phyloP scores from a whole-genome alignment of 2,797 vertebrate genomes.

The Etheostoma nigrum region DNA sequence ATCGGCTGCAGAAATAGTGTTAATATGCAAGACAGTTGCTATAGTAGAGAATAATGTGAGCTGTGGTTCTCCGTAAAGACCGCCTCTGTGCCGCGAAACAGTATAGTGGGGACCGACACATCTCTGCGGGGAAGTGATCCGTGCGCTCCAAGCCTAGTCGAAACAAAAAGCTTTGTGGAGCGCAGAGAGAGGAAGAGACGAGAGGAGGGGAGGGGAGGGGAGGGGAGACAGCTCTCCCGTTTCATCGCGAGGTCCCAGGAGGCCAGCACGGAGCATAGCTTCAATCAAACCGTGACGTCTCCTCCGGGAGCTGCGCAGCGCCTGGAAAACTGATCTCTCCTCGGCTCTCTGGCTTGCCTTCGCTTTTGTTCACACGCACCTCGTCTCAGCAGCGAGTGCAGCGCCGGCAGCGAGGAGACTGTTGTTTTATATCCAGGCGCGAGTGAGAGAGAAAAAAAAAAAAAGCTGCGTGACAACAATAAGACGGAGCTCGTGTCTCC shows the following conservation, averaged over 20 bases:
- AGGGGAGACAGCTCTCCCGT: slow-evolving; percentile 74
- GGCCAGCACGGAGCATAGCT: slow-evolving; percentile 83
- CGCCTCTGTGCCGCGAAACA: slow-evolving; percentile 33
- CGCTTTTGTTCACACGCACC: slow-evolving; percentile 82
- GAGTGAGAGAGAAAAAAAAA: slow-evolving; percentile 15
- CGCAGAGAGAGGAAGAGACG: slow-evolving; percentile 58
- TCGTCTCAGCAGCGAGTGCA: slow-evolving; percentile 67
- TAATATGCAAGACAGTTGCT: slow-evolving; percentile 23
- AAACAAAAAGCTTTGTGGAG: slow-evolving; percentile 84
- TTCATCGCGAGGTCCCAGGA: slow-evolving; percentile 86
- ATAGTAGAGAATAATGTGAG: slow-evolving; percentile 9
- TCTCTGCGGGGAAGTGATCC: slow-evolving; percentile 81
- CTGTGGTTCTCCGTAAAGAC: slow-evolving; percentile 24
- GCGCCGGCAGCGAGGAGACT: slow-evolving; percentile 70
- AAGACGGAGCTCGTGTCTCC: slow-evolving; percentile 54
- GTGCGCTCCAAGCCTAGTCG: slow-evolving; percentile 79
- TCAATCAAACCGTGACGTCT: slow-evolving; percentile 89
- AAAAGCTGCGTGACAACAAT: slow-evolving; percentile 52
- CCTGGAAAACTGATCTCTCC: slow-evolving; percentile 85
- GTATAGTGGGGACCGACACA: slow-evolving; percentile 48
- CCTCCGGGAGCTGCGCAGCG: slow-evolving; percentile 84
- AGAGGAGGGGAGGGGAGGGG: background rate
- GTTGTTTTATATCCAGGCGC: slow-evolving; percentile 70
- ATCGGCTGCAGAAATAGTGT: slow-evolving; percentile 1
- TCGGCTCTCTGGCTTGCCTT: slow-evolving; percentile 76